Conservation (phyloP, 2,113 vertebrate genomes). For the Tretioscincus oriximinensis region DNA sequence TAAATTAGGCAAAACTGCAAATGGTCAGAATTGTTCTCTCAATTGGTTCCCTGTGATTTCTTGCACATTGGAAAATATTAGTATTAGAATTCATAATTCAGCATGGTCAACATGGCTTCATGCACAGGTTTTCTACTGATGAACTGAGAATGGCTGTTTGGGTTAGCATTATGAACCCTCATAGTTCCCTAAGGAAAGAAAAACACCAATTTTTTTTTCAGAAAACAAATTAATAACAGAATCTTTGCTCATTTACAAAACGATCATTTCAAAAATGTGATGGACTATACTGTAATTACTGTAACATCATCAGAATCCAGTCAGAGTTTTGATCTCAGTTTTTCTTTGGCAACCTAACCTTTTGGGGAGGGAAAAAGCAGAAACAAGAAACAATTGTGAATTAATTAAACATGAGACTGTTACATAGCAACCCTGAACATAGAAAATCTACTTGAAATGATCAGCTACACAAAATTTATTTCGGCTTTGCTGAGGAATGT, state of each 20-base stretch:
- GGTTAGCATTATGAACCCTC: not conserved
- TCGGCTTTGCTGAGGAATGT: no score
- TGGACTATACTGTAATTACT: constrained; percentile 42
- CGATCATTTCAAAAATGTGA: not conserved
- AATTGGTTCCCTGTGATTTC: not conserved
- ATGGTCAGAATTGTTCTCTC: not conserved
- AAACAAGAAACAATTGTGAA: no score
- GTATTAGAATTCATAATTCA: not conserved
- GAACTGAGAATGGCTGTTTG: not conserved
- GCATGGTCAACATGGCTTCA: no score
- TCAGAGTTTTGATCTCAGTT: constrained; percentile 45
- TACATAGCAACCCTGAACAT: not conserved
- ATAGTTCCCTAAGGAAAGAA: no score
- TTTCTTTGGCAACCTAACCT: constrained; percentile 31
- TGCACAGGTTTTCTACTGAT: not conserved
- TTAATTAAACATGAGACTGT: not conserved
- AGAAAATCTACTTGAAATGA: no score
- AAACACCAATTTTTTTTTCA: no score
- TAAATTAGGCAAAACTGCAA: no score
- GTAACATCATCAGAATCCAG: constrained; percentile 56
- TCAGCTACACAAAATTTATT: no score
- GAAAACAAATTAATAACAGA: not conserved
- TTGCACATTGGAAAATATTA: not conserved
- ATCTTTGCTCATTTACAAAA: not conserved
- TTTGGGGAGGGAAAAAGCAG: not conserved